Conservation (phyloP, 2,113 vertebrate genomes). For the Camelus dromedarius region DNA sequence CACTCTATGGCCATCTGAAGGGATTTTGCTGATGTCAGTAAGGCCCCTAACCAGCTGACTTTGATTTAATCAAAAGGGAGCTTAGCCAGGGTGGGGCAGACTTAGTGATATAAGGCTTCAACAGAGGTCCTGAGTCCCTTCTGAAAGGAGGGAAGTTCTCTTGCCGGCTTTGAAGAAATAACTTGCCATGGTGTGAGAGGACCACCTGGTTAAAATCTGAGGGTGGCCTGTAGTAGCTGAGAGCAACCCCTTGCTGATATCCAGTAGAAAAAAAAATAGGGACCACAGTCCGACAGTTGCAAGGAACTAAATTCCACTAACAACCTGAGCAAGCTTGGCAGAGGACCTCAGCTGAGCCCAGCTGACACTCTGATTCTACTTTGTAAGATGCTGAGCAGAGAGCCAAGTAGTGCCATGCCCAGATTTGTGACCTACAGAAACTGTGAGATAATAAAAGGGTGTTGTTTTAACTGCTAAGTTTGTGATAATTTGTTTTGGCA, state of each 20-base stretch:
- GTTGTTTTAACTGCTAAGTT: not conserved
- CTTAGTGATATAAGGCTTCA: not conserved
- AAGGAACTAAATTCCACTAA: not conserved
- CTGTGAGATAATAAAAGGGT: not conserved
- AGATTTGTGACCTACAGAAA: not conserved
- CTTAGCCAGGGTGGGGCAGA: not conserved
- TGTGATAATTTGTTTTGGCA: not conserved
- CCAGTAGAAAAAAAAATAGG: not conserved
- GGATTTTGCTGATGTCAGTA: conserved; percentile 34
- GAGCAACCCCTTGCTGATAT: not conserved
- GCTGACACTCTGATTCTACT: not conserved
- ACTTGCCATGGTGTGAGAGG: not conserved
- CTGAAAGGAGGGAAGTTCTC: not conserved
- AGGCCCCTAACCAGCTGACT: not conserved
- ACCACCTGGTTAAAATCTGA: not conserved
- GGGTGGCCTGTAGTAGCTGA: not conserved
- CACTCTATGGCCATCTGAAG: not conserved
- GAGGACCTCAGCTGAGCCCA: not conserved
- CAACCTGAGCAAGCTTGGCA: not conserved
- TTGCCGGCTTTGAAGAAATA: not conserved
- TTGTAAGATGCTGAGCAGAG: not conserved
- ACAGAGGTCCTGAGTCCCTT: not conserved
- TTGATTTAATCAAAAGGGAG: conserved; percentile 23
- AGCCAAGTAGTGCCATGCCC: not conserved
- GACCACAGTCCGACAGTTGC: not conserved